Evolutionary conservation across 2,888 invertebrate genomes (phyloP).

Genomic region (Temnothorax ravouxi): DNA sequence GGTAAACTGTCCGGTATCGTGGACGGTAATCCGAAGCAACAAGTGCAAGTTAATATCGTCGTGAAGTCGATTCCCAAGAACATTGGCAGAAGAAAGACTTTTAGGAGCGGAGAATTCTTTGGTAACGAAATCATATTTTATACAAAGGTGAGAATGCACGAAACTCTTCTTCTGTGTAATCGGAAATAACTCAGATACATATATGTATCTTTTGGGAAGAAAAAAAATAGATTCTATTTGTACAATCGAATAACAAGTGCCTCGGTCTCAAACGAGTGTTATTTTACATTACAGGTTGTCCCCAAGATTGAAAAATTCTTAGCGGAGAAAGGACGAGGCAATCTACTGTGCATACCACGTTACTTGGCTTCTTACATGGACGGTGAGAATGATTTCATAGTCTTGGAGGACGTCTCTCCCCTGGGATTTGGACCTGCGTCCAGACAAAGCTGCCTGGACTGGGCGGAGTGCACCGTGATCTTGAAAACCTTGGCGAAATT

Average conservation of each 20-base stretch:
- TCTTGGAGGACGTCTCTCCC: conserved; percentile 84
- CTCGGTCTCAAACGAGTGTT: not conserved
- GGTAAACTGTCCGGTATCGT: conserved; percentile 88
- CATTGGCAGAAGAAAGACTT: conserved; percentile 89
- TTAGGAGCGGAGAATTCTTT: conserved; percentile 90
- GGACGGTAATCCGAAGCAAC: conserved; percentile 70
- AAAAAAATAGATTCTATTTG: not conserved
- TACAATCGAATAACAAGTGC: not conserved
- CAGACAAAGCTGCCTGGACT: conserved; percentile 80
- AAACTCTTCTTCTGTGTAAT: not conserved
- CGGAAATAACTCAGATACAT: not conserved
- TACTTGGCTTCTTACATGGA: conserved; percentile 84
- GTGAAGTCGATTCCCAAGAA: conserved; percentile 91
- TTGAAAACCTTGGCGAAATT: conserved; percentile 85
- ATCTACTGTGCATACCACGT: conserved; percentile 78
- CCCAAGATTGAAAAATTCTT: conserved; percentile 80
- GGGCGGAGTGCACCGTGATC: conserved; percentile 81
- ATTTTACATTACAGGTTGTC: conserved; percentile 78
- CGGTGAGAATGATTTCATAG: conserved; percentile 86
- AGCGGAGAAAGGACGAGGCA: conserved; percentile 71
- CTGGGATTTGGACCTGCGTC: conserved; percentile 82
- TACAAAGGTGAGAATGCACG: conserved; percentile 74
- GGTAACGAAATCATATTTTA: conserved; percentile 91
- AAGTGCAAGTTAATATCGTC: conserved; percentile 87
- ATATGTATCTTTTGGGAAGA: not conserved